A percentile compares a stretch with the other conserved stretches of the same genome.
Conservation (phyloP, 1,140 invertebrate genomes). For the Leptinotarsa texana region DNA sequence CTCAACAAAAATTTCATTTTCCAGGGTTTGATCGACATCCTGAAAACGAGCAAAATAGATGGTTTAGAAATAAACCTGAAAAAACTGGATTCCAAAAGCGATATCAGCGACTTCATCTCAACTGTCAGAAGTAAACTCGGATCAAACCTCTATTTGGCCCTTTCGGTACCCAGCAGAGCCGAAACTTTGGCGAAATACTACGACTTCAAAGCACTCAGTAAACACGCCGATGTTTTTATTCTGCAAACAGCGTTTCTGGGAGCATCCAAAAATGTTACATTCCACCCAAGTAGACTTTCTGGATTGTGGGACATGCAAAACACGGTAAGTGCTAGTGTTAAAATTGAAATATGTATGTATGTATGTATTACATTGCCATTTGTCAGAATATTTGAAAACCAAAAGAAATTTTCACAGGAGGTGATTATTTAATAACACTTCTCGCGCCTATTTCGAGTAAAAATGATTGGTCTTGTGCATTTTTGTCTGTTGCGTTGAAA, state of each 20-base stretch:
- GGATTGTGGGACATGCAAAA: constrained; percentile 79
- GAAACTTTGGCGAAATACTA: constrained; percentile 72
- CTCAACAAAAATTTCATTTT: constrained; percentile 35
- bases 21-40: constrained; percentile 58
- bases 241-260: constrained; percentile 72
- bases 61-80: constrained; percentile 69
- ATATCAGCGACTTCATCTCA: constrained; percentile 62
- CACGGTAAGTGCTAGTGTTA: constrained; percentile 60
- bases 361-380: no score
- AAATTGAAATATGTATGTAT: no score
- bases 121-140: constrained; percentile 61
- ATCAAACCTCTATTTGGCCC: constrained; percentile 61
- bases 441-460: no score
- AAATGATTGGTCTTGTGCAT: no score
- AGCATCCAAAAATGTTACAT: constrained; percentile 67
- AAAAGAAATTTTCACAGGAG: no score
- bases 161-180: constrained; percentile 65
- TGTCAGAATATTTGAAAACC: no score
- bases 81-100: constrained; percentile 61
- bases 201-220: constrained; percentile 67
- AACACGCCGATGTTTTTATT: constrained; percentile 68
- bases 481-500: no score
- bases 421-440: no score
- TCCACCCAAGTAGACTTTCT: constrained; percentile 76
- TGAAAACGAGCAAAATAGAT: constrained; percentile 63